phyloP scores from a whole-genome alignment of 2,888 invertebrate genomes.

The Bruchidius siliquastri region DNA sequence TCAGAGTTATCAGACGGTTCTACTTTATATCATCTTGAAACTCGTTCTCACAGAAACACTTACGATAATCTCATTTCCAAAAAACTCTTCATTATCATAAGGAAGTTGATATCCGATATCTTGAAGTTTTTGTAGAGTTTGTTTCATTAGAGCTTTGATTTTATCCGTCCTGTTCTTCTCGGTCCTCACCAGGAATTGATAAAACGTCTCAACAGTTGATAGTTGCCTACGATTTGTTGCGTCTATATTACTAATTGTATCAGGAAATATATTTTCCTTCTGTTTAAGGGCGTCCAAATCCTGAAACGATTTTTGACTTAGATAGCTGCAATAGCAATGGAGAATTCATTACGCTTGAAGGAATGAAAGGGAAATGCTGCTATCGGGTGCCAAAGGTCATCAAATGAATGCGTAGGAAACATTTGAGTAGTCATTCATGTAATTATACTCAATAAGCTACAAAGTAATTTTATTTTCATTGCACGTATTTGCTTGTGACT shows the following conservation, averaged over 20 bases:
- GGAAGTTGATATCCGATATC: constrained; percentile 33
- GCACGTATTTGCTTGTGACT: too few relatives aligned
- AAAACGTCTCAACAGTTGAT: constrained; percentile 24
- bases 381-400: too few relatives aligned
- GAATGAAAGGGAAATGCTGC: too few relatives aligned
- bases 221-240: constrained; percentile 15
- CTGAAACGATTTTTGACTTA: neutral
- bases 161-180: constrained; percentile 31
- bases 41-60: neutral
- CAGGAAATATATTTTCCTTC: constrained; percentile 17
- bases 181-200: constrained; percentile 20
- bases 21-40: too few relatives aligned
- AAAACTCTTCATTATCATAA: constrained; percentile 34
- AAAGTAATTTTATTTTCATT: too few relatives aligned
- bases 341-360: too few relatives aligned
- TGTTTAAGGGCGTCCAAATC: neutral
- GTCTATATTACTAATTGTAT: constrained; percentile 8
- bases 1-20: too few relatives aligned
- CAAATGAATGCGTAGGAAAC: too few relatives aligned
- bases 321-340: too few relatives aligned
- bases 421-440: too few relatives aligned
- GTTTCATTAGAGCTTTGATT: constrained; percentile 31
- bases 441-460: too few relatives aligned
- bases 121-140: constrained; percentile 29
- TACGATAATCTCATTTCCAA: constrained; percentile 38